Conservation (phyloP, 2,797 vertebrate genomes). For the Tragopan temminckii region DNA sequence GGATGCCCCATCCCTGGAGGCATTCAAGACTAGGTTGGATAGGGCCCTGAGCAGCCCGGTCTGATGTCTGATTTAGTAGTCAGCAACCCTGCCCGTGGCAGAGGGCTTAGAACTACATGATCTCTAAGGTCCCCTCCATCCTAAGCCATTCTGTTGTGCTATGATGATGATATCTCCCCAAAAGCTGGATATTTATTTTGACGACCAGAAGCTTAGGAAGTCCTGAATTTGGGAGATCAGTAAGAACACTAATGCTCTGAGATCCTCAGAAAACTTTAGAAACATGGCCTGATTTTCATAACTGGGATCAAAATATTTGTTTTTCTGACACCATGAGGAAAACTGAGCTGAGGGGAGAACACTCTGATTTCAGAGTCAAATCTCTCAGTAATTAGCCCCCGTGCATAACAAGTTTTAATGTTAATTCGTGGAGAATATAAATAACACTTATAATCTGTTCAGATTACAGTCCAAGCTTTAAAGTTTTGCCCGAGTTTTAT, state of each 20-base stretch:
- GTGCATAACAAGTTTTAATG: background rate
- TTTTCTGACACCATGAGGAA: background rate
- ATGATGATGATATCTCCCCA: background rate
- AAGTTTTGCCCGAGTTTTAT: conserved; percentile 27
- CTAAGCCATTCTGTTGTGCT: no score
- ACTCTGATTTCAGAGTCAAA: background rate
- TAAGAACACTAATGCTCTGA: background rate
- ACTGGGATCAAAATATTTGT: background rate
- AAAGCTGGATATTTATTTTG: background rate
- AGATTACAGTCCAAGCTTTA: background rate
- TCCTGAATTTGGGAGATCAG: background rate
- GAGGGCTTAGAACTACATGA: no score
- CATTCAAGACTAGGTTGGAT: no score
- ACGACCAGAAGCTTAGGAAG: background rate
- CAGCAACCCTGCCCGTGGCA: no score
- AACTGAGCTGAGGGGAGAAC: background rate
- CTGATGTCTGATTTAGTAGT: no score
- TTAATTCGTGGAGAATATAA: background rate
- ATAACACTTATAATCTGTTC: background rate
- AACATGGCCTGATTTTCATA: background rate
- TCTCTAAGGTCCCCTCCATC: no score
- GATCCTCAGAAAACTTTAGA: background rate
- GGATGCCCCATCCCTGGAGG: no score
- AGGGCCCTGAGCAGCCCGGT: no score
- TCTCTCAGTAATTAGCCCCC: background rate